Conservation (phyloP, 2,113 vertebrate species). For the Hypanus sabinus region DNA sequence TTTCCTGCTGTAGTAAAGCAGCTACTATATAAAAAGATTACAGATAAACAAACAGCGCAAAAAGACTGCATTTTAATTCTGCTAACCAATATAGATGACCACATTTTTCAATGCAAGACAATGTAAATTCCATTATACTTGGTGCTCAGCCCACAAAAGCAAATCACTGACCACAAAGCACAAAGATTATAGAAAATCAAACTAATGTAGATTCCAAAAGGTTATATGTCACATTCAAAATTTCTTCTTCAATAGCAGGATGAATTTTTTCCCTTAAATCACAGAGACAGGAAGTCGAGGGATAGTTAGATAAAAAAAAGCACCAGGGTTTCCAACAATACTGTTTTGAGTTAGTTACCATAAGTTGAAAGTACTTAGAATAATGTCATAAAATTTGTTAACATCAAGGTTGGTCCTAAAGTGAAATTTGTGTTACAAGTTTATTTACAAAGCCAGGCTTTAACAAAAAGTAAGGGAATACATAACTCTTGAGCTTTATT, state of each 20-base stretch:
- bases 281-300: neutral
- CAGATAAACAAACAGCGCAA: neutral
- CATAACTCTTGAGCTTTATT: neutral
- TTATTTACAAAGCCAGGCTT: neutral
- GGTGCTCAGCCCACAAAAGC: neutral
- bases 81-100: neutral
- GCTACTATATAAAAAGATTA: neutral
- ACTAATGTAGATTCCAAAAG: neutral
- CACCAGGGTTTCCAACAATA: neutral
- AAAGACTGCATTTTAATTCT: neutral
- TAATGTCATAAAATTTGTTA: neutral
- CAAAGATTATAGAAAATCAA: neutral
- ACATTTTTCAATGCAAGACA: neutral
- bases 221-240: neutral
- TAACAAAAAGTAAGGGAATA: neutral
- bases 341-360: neutral
- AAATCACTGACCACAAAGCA: conserved; percentile 27
- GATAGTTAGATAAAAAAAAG: neutral
- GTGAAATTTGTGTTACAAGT: neutral
- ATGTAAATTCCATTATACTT: neutral
- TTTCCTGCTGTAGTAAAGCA: neutral
- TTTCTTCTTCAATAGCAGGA: neutral
- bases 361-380: neutral
- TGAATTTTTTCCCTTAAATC: neutral
- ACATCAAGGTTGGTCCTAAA: neutral